These are phyloP conservation scores for Coleophora flavipennella DNA, from an alignment of 2,888 invertebrate genomes.

Conservation along the genomic window DNA sequence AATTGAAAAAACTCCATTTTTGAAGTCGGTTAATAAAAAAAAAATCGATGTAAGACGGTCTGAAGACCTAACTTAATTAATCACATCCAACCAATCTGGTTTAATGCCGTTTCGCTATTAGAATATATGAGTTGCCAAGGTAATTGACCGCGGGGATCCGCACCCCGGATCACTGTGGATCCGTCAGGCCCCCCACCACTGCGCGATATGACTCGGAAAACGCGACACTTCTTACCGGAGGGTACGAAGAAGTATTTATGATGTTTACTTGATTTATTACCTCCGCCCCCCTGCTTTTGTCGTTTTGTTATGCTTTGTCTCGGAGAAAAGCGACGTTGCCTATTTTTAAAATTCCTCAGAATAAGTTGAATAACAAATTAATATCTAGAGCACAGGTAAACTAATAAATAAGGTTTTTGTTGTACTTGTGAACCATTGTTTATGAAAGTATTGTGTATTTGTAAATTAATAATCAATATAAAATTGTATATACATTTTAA, in stretches of 20 bases:
- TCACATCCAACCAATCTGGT: constrained; percentile 9
- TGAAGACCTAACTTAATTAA: constrained; percentile 1
- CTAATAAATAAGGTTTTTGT: too few species aligned
- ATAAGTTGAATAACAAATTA: too few species aligned
- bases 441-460: too few species aligned
- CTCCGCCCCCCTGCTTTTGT: constrained; percentile 32
- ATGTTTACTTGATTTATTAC: constrained; percentile 46
- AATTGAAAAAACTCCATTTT: too few species aligned
- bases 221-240: constrained; percentile 46
- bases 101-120: constrained; percentile 17
- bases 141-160: constrained; percentile 30
- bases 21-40: too few species aligned
- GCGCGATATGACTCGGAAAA: constrained; percentile 47
- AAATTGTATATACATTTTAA: too few species aligned
- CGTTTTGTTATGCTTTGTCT: constrained; percentile 45
- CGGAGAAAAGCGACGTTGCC: constrained; percentile 27
- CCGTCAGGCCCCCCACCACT: not conserved
- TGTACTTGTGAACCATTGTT: too few species aligned
- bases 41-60: too few species aligned
- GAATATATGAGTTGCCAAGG: constrained; percentile 31
- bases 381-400: too few species aligned
- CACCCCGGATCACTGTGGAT: too few species aligned
- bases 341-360: too few species aligned
- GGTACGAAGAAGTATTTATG: constrained; percentile 43
- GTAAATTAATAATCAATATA: too few species aligned